Evolutionary conservation across 2,888 invertebrate genomes (phyloP).

Genomic region (Epirrhoe alternata): DNA sequence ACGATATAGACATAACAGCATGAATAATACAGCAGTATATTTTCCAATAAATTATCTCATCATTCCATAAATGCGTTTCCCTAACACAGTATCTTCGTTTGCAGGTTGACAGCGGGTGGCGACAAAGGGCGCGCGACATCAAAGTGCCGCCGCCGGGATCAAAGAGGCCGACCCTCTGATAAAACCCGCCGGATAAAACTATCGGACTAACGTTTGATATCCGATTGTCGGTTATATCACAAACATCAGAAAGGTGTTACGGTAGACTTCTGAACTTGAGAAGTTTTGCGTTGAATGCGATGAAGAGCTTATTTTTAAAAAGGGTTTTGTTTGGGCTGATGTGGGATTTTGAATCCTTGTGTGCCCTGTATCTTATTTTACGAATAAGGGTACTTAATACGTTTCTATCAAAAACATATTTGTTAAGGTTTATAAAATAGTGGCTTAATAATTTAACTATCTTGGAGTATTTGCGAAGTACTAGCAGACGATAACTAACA

Average conservation of each 20-base stretch:
- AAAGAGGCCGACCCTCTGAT: conserved; percentile 67
- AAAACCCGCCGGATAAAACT: conserved; percentile 69
- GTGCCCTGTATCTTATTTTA: background rate
- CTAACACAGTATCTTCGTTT: conserved; percentile 64
- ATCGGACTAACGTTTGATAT: conserved; percentile 70
- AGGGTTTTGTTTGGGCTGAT: conserved; percentile 12
- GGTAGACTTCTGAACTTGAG: conserved; percentile 46
- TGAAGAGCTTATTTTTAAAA: conserved; percentile 42
- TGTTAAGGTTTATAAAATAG: too few species aligned
- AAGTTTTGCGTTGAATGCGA: conserved; percentile 46
- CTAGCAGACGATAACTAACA: too few species aligned
- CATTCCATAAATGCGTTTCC: conserved; percentile 34
- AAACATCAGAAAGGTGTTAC: conserved; percentile 65
- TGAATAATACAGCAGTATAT: too few species aligned
- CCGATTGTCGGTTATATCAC: conserved; percentile 74
- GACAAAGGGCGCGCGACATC: conserved; percentile 71
- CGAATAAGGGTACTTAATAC: background rate
- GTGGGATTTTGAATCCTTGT: conserved; percentile 3
- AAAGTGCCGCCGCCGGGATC: conserved; percentile 68
- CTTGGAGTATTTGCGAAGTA: too few species aligned
- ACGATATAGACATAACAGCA: background rate
- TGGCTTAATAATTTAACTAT: too few species aligned
- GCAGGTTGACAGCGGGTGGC: conserved; percentile 61
- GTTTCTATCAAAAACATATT: too few species aligned
- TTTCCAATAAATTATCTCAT: background rate